Base-by-base conservation (phyloP, 35 echinoderm and acorn worm genomes). In the Chiridota heheva region DNA sequence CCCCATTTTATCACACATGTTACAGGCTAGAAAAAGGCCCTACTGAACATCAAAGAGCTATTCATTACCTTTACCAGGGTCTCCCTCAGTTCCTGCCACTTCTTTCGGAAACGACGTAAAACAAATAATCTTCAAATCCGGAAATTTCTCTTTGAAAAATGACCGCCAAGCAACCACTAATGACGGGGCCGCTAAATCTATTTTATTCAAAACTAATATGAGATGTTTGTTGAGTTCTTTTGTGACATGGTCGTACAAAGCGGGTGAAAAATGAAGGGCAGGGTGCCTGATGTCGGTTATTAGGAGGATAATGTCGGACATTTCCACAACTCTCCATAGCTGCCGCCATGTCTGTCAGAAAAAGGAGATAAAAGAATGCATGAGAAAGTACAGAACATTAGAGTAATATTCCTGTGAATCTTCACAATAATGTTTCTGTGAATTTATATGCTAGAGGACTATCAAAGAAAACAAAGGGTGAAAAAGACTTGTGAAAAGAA, bases 91-190 rank as follows among this genome's bases (percentile, higher is more conserved):
- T 4, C n/a, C 77, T 15, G 73, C 41, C 12, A 42, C 67, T 48
- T 98, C 76, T 44, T 84, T 91, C 47, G 95, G 95, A 41, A 92
- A 98, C 0, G 95, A 91, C 6, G 95, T 91, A 47, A 98, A 98
- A 76, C 84, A 91, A 48, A 98, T 64, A 17, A 91, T 81, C 10
- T 84, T 78, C 4, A 92, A 30, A 40, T 88, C 80, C 42, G 95
- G 95, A 69, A 92, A 98, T 61, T 88, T 91, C 64, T 91, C 89
- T 32, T 88, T 82, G 58, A 98, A 80, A 76, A 88, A 98, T 7
- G 78, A 60, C 17, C 70, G 70, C 95, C 95, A 98, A 20, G 95
- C 89, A 37, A 98, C 95, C 1, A 98, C 95, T 7, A 98, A 48
- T 0, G 89, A 81, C 12, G 95, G 89, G 1, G 95, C 89, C 20